Conservation (phyloP, 2,888 invertebrate genomes). For the Rugalucina vietnamica region DNA sequence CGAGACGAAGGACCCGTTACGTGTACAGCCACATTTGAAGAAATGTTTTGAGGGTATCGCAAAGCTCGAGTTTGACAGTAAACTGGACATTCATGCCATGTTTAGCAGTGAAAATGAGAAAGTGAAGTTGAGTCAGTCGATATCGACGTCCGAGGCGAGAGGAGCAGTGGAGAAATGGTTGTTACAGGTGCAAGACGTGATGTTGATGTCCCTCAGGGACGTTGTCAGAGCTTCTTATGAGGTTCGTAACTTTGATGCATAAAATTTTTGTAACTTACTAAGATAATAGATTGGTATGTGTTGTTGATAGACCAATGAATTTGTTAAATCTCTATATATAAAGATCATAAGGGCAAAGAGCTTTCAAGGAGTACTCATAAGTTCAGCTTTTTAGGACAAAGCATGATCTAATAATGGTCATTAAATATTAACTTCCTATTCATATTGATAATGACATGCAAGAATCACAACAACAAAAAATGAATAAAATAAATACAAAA, state of each 20-base stretch:
- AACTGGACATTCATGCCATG: slow-evolving; percentile 95
- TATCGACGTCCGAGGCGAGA: slow-evolving; percentile 90
- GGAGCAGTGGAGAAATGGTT: slow-evolving; percentile 96
- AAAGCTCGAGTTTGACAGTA: slow-evolving; percentile 92
- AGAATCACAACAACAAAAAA: too few relatives aligned
- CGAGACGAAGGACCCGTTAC: slow-evolving; percentile 84
- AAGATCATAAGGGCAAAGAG: too few relatives aligned
- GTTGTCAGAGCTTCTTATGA: slow-evolving; percentile 87
- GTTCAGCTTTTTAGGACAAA: too few relatives aligned
- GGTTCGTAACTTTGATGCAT: slow-evolving; percentile 74
- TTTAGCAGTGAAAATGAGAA: slow-evolving; percentile 92
- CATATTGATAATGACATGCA: too few relatives aligned
- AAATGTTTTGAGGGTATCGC: slow-evolving; percentile 90
- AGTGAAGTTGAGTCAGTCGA: slow-evolving; percentile 88
- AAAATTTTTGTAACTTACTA: too few relatives aligned
- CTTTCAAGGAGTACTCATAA: too few relatives aligned
- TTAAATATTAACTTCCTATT: too few relatives aligned
- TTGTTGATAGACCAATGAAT: too few relatives aligned
- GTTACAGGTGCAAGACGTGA: slow-evolving; percentile 91
- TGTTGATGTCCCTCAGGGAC: slow-evolving; percentile 90
- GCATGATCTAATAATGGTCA: too few relatives aligned
- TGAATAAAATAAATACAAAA: too few relatives aligned
- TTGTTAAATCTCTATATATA: too few relatives aligned
- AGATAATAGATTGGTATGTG: too few relatives aligned
- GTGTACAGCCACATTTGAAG: slow-evolving; percentile 84